Evolutionary conservation across 2,113 vertebrate genomes (phyloP).

Genomic region (Catagonus wagneri): DNA sequence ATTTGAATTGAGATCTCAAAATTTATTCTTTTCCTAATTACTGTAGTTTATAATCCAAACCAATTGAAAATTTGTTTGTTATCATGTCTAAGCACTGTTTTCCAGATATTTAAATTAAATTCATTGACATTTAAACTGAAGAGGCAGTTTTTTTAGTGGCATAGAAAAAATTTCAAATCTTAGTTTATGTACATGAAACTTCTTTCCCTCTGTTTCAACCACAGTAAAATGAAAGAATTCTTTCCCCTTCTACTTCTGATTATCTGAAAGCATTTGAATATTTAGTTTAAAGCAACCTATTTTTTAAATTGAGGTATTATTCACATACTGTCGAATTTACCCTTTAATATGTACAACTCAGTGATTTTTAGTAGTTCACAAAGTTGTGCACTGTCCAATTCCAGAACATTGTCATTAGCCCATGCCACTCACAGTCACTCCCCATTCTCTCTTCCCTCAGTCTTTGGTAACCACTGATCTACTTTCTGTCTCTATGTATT

Average conservation of each 20-base stretch:
- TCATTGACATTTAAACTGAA: conserved; percentile 34
- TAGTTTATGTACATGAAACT: conserved; percentile 17
- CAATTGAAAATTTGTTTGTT: conserved; percentile 19
- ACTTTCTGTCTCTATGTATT: neutral
- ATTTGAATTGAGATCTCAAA: conserved; percentile 38
- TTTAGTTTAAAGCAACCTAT: neutral
- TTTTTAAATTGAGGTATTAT: conserved; percentile 9
- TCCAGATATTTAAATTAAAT: conserved; percentile 38
- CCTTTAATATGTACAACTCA: neutral
- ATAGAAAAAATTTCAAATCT: neutral
- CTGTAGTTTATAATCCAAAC: neutral
- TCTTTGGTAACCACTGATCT: neutral
- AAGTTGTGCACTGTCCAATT: neutral
- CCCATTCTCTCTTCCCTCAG: neutral
- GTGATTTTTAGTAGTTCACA: neutral
- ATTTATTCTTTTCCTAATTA: neutral
- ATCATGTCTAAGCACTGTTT: neutral
- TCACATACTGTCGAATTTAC: neutral
- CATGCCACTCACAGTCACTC: neutral
- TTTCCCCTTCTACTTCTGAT: conserved; percentile 44
- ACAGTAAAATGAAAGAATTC: conserved; percentile 31
- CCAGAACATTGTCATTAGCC: neutral
- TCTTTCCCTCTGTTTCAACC: conserved; percentile 23
- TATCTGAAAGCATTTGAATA: conserved; percentile 56
- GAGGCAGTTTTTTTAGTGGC: conserved; percentile 5